A percentile compares a stretch with the other conserved stretches of the same genome.
These are phyloP conservation scores for Neolamprologus kungweensis DNA, from an alignment of 2,113 vertebrate genomes.

Conservation along the genomic window DNA sequence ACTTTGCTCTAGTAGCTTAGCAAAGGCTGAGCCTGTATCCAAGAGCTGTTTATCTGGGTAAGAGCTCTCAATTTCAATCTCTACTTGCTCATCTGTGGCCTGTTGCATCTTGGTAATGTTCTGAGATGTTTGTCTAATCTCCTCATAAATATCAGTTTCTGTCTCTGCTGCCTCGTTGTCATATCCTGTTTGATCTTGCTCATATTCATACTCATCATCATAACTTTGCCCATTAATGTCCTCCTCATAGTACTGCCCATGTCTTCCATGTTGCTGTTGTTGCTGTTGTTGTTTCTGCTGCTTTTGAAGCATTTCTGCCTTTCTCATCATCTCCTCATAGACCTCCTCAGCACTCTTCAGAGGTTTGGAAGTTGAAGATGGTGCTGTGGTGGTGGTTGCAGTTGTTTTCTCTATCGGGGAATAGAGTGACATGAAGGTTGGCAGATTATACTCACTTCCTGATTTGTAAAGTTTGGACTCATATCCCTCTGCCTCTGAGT, in stretches of 20 bases:
- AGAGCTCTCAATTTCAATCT: slow-evolving; percentile 68
- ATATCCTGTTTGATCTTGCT: slow-evolving; percentile 68
- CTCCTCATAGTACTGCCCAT: slow-evolving; percentile 66
- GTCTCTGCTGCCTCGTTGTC: slow-evolving; percentile 65
- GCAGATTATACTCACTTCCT: slow-evolving; percentile 93
- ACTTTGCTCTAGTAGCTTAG: slow-evolving; percentile 74
- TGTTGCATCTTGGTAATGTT: slow-evolving; percentile 77
- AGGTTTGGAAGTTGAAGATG: slow-evolving; percentile 78
- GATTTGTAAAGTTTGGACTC: slow-evolving; percentile 93
- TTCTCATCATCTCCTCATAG: slow-evolving; percentile 98
- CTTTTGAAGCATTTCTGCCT: slow-evolving; percentile 91
- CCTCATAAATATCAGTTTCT: slow-evolving; percentile 80
- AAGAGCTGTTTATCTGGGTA: slow-evolving; percentile 83
- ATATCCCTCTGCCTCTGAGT: slow-evolving; percentile 90
- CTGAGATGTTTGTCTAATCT: slow-evolving; percentile 83
- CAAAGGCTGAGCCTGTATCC: slow-evolving; percentile 85
- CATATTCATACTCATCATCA: slow-evolving; percentile 74
- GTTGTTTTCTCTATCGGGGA: slow-evolving; percentile 85
- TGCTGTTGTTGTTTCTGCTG: slow-evolving; percentile 76
- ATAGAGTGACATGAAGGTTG: slow-evolving; percentile 95
- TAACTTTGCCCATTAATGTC: slow-evolving; percentile 78
- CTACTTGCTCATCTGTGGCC: slow-evolving; percentile 67
- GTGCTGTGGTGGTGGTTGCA: slow-evolving; percentile 57
- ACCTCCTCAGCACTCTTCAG: slow-evolving; percentile 95
- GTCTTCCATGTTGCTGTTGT: slow-evolving; percentile 67